These are phyloP conservation scores for Trissolcus brochymenae DNA, from an alignment of 2,888 invertebrate species.

Conservation along the genomic window DNA sequence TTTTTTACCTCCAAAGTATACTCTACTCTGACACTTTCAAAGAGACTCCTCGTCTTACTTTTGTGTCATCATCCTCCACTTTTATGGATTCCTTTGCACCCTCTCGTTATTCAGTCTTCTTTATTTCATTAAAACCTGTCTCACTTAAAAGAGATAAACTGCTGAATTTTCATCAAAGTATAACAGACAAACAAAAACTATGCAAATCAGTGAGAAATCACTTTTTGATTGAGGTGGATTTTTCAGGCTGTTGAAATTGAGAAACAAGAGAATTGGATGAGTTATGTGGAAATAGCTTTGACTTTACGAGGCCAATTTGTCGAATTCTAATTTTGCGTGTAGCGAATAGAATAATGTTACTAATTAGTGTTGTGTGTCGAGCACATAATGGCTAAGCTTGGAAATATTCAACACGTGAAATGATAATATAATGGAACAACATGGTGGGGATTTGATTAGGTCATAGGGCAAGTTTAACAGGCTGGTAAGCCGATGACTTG, in stretches of 20 bases:
- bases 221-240: no score
- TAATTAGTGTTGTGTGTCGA: no score
- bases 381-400: not conserved
- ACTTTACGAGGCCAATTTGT: not conserved
- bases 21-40: conserved; percentile 21
- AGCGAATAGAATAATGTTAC: no score
- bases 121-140: conserved; percentile 17
- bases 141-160: conserved; percentile 19
- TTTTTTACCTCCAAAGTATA: conserved; percentile 1
- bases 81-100: conserved; percentile 13
- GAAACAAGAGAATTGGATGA: no score
- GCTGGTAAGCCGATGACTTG: conserved; percentile 74
- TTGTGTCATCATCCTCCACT: conserved; percentile 30
- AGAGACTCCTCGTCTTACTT: conserved; percentile 22
- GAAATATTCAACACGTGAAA: conserved; percentile 36
- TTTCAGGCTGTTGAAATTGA: no score
- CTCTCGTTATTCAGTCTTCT: conserved; percentile 9
- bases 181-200: no score
- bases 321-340: not conserved
- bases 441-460: conserved; percentile 65
- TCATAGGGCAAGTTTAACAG: conserved; percentile 73
- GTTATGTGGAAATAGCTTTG: no score
- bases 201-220: no score
- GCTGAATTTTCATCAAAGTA: not conserved
- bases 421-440: conserved; percentile 27